Evolutionary conservation across 2,113 vertebrate species (phyloP).

Genomic region (Glaucidium brasilianum): DNA sequence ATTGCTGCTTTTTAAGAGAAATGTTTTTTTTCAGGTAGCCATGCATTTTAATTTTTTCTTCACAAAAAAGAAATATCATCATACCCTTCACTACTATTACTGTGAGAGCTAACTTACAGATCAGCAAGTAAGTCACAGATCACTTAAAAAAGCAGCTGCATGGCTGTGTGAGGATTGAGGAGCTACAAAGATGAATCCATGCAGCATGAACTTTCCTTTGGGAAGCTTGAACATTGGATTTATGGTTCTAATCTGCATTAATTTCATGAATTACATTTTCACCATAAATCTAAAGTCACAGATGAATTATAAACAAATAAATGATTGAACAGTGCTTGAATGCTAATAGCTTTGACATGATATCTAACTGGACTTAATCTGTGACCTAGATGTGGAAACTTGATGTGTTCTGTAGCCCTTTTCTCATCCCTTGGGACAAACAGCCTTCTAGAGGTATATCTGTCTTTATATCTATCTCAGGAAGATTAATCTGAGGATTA

Average conservation of each 20-base stretch:
- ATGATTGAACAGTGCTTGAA: background rate
- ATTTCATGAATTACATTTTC: background rate
- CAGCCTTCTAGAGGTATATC: background rate
- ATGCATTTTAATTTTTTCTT: background rate
- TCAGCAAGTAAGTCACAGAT: background rate
- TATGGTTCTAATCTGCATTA: background rate
- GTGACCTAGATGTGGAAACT: background rate
- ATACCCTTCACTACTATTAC: accelerated
- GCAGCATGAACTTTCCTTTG: background rate
- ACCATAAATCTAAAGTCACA: background rate
- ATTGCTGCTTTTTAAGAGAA: background rate
- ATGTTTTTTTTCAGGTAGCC: background rate
- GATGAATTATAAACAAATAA: background rate
- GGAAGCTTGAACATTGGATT: background rate
- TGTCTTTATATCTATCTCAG: background rate
- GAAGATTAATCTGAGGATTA: background rate
- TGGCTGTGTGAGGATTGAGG: background rate
- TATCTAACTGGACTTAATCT: background rate
- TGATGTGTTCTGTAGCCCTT: background rate
- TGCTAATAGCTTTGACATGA: background rate
- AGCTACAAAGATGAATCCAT: background rate
- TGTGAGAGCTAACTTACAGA: background rate
- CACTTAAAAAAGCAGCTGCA: background rate
- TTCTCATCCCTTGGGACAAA: background rate
- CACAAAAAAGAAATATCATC: background rate